These are phyloP conservation scores for Microctonus brassicae DNA, from an alignment of 2,888 invertebrate species.

Conservation along the genomic window DNA sequence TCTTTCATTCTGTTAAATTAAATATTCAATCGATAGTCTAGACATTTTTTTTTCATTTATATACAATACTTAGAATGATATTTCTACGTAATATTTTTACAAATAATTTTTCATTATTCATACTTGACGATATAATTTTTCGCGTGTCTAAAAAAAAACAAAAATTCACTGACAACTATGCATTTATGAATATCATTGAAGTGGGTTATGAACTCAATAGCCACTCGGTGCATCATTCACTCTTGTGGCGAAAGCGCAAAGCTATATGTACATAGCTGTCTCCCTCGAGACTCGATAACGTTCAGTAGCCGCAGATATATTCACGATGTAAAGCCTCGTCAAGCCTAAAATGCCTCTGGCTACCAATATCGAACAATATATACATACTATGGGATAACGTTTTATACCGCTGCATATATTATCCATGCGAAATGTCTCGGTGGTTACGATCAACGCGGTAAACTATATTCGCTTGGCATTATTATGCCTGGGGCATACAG, in stretches of 20 bases:
- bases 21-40: too few relatives aligned
- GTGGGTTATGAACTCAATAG: conserved; percentile 19
- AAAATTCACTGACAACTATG: background rate
- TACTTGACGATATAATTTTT: too few relatives aligned
- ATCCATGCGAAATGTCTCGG: conserved; percentile 27
- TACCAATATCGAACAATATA: background rate
- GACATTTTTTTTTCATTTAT: too few relatives aligned
- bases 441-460: conserved; percentile 24
- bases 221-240: conserved; percentile 32
- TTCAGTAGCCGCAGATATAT: conserved; percentile 30
- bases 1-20: too few relatives aligned
- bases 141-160: background rate
- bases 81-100: too few relatives aligned
- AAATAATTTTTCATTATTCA: too few relatives aligned
- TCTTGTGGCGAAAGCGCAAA: conserved; percentile 2
- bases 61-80: too few relatives aligned
- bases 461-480: conserved; percentile 31
- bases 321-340: background rate
- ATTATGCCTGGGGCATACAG: conserved; percentile 43
- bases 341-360: background rate
- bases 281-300: conserved; percentile 32
- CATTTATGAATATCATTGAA: background rate
- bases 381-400: conserved; percentile 7
- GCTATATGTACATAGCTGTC: background rate
- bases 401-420: conserved; percentile 32